Evolutionary conservation across 2,888 invertebrate species (phyloP), one percentile per base, ranked within the genome.

Genomic region (Limnephilus marmoratus): DNA sequence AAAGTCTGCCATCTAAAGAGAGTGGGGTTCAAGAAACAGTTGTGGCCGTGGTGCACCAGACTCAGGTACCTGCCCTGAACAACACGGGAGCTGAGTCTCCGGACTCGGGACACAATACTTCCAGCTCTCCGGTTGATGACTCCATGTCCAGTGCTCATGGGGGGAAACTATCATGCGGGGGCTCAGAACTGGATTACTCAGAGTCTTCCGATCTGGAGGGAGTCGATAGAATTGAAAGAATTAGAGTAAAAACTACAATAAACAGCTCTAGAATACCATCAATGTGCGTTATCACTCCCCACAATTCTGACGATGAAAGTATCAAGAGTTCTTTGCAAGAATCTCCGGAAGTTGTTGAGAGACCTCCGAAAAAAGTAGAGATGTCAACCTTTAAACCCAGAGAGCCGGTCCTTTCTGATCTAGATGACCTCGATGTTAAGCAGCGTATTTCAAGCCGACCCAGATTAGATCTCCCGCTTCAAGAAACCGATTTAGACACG

Each of bases 231-330:
- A 98, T 98, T 94, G 98, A 98, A 95, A 96, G 98, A 94, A 98
- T 98, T 93, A 96, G 98, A 93, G 97, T 97, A 85, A 99, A 98
- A 95, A 99, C 98, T 0, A 97, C 98, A 2, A 98, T 99, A 85
- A 98, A 98, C 94, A 98, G 98, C 90, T 98, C 98, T 94, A 97
- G 98, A 94, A 99, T 99, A 94, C 99, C 99, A 1, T 98, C 98
- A 9, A 98, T 99, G 97, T 99, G 98, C 95, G 98, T 98, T 3
- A 98, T 98, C 90, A 98, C 98, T 29, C 98, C 98, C 7, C 97
- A 97, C 0, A 98, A 98, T 93, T 98, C 98, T 93, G 98, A 98
- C 94, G 98, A 98, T 94, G 98, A 98, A 95, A 97, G 97, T 94
- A 96, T 97, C 93, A 95, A 94, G 94, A 96, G 94, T 93, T 94